A percentile compares a stretch with the other conserved stretches of the same genome.
phyloP scores from a whole-genome alignment of 2,888 invertebrate genomes.

The Drosophila paracracens region DNA sequence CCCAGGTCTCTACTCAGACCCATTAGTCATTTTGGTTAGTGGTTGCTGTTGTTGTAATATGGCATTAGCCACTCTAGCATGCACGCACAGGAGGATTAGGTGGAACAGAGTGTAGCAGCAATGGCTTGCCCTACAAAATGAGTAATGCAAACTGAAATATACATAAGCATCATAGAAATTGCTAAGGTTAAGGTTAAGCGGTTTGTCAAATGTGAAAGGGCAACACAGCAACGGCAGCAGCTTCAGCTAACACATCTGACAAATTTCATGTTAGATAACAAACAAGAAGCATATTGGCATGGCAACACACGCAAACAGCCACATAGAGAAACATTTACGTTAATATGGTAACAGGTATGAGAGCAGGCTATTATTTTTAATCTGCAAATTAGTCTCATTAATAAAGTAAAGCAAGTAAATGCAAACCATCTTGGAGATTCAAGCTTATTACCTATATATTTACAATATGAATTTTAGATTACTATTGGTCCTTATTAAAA shows the following conservation, averaged over 20 bases:
- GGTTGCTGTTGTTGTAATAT: slow-evolving; percentile 49
- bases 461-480: neutral
- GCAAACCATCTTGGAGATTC: neutral
- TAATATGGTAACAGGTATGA: slow-evolving; percentile 15
- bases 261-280: slow-evolving; percentile 57
- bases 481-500: neutral
- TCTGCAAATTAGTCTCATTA: slow-evolving; percentile 11
- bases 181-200: slow-evolving; percentile 77
- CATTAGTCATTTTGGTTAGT: slow-evolving; percentile 72
- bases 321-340: neutral
- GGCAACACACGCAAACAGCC: neutral
- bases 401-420: neutral
- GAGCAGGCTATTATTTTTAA: slow-evolving; percentile 3
- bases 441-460: neutral
- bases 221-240: slow-evolving; percentile 12
- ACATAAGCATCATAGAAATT: slow-evolving; percentile 56
- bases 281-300: slow-evolving; percentile 18
- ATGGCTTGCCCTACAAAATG: slow-evolving; percentile 33
- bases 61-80: slow-evolving; percentile 50
- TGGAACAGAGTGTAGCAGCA: slow-evolving; percentile 7
- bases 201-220: slow-evolving; percentile 61
- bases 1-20: slow-evolving; percentile 39
- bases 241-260: slow-evolving; percentile 47
- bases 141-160: slow-evolving; percentile 64
- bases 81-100: slow-evolving; percentile 1